phyloP scores from a whole-genome alignment of 2,888 invertebrate genomes.

The Smittia aterrima region DNA sequence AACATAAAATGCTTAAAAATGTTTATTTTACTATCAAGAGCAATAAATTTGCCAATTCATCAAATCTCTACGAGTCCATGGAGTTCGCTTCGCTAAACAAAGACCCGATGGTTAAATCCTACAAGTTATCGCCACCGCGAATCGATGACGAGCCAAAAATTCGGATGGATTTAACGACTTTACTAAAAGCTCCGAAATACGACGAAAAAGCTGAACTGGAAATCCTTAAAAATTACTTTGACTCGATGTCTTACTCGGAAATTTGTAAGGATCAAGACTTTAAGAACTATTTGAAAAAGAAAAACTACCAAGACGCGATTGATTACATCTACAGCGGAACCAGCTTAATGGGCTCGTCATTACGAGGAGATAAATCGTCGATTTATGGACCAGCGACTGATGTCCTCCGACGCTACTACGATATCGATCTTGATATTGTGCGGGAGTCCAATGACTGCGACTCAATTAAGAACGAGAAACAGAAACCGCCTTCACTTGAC shows the following conservation, averaged over 20 bases:
- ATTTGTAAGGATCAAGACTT: slow-evolving; percentile 52
- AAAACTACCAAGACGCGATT: slow-evolving; percentile 52
- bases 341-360: slow-evolving; percentile 25
- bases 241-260: slow-evolving; percentile 53
- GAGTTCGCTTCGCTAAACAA: background rate
- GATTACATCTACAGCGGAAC: slow-evolving; percentile 47
- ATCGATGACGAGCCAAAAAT: background rate
- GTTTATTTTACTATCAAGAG: slow-evolving; percentile 41
- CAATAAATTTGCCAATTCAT: slow-evolving; percentile 24
- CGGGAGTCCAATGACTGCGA: slow-evolving; percentile 33
- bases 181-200: slow-evolving; percentile 49
- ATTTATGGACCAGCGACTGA: slow-evolving; percentile 29
- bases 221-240: slow-evolving; percentile 52
- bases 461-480: slow-evolving; percentile 31
- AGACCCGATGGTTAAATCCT: background rate
- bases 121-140: slow-evolving; percentile 22
- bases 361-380: slow-evolving; percentile 31
- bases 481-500: slow-evolving; percentile 6
- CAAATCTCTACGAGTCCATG: slow-evolving; percentile 31
- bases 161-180: slow-evolving; percentile 7
- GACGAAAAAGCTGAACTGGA: slow-evolving; percentile 52
- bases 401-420: slow-evolving; percentile 33
- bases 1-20: slow-evolving; percentile 40
- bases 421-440: slow-evolving; percentile 30
- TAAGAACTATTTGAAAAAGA: slow-evolving; percentile 51